These are phyloP conservation scores for Samia ricini DNA, from an alignment of 1,140 invertebrate species.

Conservation along the genomic window DNA sequence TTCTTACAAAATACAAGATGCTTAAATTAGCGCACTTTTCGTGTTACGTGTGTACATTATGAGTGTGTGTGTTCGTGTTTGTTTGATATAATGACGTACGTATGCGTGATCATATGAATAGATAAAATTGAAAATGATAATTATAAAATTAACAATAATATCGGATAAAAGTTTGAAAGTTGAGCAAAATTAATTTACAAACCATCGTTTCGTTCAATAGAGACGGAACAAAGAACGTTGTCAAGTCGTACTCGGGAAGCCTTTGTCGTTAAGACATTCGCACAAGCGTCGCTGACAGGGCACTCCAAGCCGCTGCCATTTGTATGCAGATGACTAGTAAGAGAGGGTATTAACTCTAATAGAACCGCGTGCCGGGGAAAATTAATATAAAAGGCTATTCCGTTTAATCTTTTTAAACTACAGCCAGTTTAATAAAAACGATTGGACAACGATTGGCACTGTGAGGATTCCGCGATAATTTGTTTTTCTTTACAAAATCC, in stretches of 20 bases:
- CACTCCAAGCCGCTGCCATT: conserved; percentile 35
- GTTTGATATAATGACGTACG: no score
- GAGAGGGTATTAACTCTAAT: conserved; percentile 33
- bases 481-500: no score
- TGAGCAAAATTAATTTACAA: conserved; percentile 22
- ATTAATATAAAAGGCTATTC: not conserved
- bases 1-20: no score
- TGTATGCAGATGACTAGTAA: conserved; percentile 58
- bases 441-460: not conserved
- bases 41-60: no score
- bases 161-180: not conserved
- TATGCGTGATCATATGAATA: no score
- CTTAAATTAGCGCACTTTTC: no score
- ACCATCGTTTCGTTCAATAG: conserved; percentile 32
- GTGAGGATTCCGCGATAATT: not conserved
- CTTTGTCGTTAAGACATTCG: conserved; percentile 46
- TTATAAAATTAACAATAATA: no score
- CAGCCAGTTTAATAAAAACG: not conserved
- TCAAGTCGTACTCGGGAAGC: conserved; percentile 35
- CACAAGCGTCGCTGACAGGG: conserved; percentile 47
- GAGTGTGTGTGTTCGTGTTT: no score
- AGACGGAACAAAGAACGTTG: conserved; percentile 6
- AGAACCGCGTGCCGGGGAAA: not conserved
- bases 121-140: no score
- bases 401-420: not conserved